These are phyloP conservation scores for Plectropomus leopardus DNA, from an alignment of 2,113 vertebrate species.

Conservation along the genomic window DNA sequence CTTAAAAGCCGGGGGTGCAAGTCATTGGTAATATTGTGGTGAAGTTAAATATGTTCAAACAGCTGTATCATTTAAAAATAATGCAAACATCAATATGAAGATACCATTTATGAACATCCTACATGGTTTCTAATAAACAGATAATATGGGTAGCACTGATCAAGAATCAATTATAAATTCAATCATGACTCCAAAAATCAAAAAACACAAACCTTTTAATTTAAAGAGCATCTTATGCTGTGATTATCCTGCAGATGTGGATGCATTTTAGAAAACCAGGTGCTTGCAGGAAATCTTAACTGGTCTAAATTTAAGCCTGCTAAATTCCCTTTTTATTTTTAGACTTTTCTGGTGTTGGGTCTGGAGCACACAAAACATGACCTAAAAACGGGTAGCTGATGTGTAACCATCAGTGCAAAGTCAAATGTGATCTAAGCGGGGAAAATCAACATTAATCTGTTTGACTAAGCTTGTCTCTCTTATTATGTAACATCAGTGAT, in stretches of 20 bases:
- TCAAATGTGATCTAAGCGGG: conserved; percentile 42
- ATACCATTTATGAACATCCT: background rate
- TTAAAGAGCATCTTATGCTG: background rate
- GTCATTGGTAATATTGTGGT: background rate
- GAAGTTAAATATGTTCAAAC: background rate
- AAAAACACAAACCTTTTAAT: background rate
- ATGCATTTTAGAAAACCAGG: conserved; percentile 7
- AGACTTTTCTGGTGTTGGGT: conserved; percentile 15
- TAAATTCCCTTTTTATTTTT: conserved; percentile 25
- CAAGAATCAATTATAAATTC: background rate
- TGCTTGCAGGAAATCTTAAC: background rate
- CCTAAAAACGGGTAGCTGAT: conserved; percentile 40
- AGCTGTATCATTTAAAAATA: background rate
- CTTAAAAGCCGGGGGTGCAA: background rate
- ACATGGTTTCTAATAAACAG: background rate
- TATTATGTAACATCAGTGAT: conserved; percentile 53
- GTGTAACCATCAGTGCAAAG: conserved; percentile 32
- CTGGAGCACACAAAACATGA: conserved; percentile 26
- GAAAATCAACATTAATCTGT: conserved; percentile 68
- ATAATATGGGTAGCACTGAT: background rate
- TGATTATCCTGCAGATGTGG: background rate
- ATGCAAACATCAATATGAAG: background rate
- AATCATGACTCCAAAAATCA: background rate
- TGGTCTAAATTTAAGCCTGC: background rate
- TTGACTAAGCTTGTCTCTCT: conserved; percentile 43